Evolutionary conservation across 2,888 invertebrate species (phyloP), one percentile per base, ranked within the genome.

Genomic region (Pristionchus entomophagus): DNA sequence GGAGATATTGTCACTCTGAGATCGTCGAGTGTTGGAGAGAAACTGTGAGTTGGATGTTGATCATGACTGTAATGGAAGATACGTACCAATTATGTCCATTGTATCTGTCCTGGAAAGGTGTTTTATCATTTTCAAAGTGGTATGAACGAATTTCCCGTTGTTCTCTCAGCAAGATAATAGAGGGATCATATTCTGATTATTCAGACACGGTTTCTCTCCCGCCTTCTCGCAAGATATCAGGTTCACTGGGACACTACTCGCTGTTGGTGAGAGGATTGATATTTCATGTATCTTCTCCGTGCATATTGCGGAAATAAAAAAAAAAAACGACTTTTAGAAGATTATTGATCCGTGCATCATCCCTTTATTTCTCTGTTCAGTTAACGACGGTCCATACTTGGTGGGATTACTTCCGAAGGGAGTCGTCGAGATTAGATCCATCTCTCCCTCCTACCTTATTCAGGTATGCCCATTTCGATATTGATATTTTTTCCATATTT

Each of bases 321-420:
- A 56, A 56, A 56, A 22, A 17, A 56, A 45, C 45, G 6, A 45
- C 14, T 45, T 45, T 45, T 10, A 14, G 45, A 45, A 10, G 14
- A 14, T 45, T 45, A 45, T 45, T 6, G 14, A n/a, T n/a, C n/a
- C n/a, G n/a, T n/a, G n/a, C n/a, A n/a, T n/a, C n/a, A n/a, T n/a
- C n/a, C n/a, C 45, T 10, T 45, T 45, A 45, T 45, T 38, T n/a
- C 0, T 88, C n/a, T n/a, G n/a, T 84, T 51, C 85, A 90, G 89
- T 88, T 2, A 97, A 97, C 96, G 97, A 99, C 94, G 96, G 97
- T 91, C 99, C 99, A 0, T 99, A 97, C 94, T 95, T 97, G 32
- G 94, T 99, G 86, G 89, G 97, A 8, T 95, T 98, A 80, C 95
- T 97, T 81, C 95, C 96, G 82, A 97, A 96, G 92, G 90, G 90